Percentiles rank a stretch among this genome's conserved stretches.
Conservation (phyloP, 2,113 vertebrate species). For the Athene cunicularia region DNA sequence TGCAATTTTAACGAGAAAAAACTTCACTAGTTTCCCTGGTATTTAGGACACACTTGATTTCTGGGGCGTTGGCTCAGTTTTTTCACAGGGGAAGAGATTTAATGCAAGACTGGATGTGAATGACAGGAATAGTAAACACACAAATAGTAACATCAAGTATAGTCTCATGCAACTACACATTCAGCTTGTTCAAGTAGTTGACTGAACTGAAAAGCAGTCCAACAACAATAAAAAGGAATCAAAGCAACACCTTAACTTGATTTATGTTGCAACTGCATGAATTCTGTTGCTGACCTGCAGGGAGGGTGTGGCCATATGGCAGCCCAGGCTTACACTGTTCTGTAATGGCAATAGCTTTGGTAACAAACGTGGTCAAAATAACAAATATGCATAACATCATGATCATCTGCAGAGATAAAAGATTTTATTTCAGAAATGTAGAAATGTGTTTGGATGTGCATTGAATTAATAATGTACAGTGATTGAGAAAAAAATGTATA, state of each 20-base stretch:
- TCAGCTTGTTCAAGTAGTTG: not conserved
- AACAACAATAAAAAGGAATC: not conserved
- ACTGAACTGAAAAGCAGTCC: not conserved
- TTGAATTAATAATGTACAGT: not conserved
- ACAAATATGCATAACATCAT: not conserved
- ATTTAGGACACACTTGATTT: not conserved
- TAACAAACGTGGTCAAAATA: not conserved
- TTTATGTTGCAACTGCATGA: not conserved
- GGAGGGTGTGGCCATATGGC: rapidly evolving
- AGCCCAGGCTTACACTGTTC: not conserved
- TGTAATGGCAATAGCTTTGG: not conserved
- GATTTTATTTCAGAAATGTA: not conserved
- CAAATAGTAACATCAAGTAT: not conserved
- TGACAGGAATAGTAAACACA: not conserved
- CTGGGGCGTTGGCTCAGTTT: rapidly evolving
- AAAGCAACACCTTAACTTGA: not conserved
- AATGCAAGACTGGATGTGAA: not conserved
- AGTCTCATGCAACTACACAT: not conserved
- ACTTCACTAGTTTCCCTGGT: not conserved
- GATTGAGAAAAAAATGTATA: not conserved
- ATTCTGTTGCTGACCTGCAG: not conserved
- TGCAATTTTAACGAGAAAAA: not conserved
- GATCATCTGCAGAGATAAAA: not conserved
- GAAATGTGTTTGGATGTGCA: not conserved
- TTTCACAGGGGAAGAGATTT: not conserved